Percentiles rank a stretch among this genome's conserved stretches.
phyloP scores from a whole-genome alignment of 2,888 invertebrate genomes.

The Slavum lentiscoides region DNA sequence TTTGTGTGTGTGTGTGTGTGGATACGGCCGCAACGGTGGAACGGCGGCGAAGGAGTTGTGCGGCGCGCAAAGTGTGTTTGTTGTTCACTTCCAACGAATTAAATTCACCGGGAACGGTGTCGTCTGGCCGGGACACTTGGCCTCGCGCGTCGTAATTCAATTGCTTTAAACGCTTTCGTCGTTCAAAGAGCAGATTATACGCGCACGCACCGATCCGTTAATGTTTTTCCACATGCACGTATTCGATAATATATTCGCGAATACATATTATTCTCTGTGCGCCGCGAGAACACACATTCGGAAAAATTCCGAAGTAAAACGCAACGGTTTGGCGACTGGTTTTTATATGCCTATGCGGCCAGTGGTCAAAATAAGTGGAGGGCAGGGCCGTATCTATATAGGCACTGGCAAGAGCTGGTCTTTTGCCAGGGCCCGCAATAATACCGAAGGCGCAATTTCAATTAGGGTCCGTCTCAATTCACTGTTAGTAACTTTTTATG shows the following conservation, averaged over 20 bases:
- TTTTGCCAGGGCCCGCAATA: no score
- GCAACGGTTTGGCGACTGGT: no score
- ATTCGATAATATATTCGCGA: neutral
- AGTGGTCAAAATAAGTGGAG: no score
- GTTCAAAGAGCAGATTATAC: slow-evolving; percentile 18
- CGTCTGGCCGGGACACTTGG: slow-evolving; percentile 44
- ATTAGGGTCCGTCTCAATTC: no score
- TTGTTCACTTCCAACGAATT: slow-evolving; percentile 47
- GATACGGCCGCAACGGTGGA: neutral
- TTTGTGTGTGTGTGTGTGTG: neutral
- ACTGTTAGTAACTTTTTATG: no score
- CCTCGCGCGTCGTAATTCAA: slow-evolving; percentile 28
- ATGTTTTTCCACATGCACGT: neutral
- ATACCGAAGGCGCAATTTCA: no score
- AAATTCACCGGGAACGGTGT: slow-evolving; percentile 32
- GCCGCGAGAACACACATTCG: no score
- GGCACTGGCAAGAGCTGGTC: no score
- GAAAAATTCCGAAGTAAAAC: no score
- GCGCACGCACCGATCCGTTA: neutral
- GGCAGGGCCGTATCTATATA: no score
- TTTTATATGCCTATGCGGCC: no score
- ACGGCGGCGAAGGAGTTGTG: neutral
- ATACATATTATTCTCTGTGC: no score
- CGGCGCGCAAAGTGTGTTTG: slow-evolving; percentile 23
- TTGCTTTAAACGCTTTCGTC: slow-evolving; percentile 28